Percentiles rank a stretch among this genome's conserved stretches.
These are phyloP conservation scores for Paguma larvata DNA, from an alignment of 2,797 vertebrate genomes.

Conservation along the genomic window DNA sequence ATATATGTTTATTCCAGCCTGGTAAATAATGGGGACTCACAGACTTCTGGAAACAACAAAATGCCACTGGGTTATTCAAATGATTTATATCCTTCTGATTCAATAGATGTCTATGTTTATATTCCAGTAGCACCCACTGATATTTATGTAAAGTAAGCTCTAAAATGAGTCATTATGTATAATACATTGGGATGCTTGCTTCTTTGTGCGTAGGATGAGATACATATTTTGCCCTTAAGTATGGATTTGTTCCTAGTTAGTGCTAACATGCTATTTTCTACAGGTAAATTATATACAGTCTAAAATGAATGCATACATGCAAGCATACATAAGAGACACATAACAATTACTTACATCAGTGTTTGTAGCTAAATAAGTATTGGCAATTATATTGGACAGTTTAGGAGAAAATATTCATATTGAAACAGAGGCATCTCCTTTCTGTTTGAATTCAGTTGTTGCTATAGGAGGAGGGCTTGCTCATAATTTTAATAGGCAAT, in stretches of 20 bases:
- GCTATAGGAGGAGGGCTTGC: not conserved
- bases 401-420: not conserved
- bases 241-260: not conserved
- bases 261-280: not conserved
- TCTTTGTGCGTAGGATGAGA: not conserved
- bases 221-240: not conserved
- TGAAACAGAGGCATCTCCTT: not conserved
- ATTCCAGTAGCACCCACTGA: not conserved
- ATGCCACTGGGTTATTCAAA: not conserved
- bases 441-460: not conserved
- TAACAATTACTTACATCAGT: not conserved
- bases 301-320: not conserved
- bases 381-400: not conserved
- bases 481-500: not conserved
- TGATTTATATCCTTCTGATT: not conserved
- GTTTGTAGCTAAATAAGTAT: not conserved
- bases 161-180: not conserved
- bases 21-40: not conserved
- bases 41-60: not conserved
- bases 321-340: not conserved
- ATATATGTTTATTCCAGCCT: not conserved
- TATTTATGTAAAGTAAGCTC: not conserved
- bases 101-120: not conserved
- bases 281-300: not conserved
- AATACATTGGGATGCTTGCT: not conserved